These are phyloP conservation scores for Blennius ocellaris DNA, from an alignment of 2,113 vertebrate genomes.

Conservation along the genomic window DNA sequence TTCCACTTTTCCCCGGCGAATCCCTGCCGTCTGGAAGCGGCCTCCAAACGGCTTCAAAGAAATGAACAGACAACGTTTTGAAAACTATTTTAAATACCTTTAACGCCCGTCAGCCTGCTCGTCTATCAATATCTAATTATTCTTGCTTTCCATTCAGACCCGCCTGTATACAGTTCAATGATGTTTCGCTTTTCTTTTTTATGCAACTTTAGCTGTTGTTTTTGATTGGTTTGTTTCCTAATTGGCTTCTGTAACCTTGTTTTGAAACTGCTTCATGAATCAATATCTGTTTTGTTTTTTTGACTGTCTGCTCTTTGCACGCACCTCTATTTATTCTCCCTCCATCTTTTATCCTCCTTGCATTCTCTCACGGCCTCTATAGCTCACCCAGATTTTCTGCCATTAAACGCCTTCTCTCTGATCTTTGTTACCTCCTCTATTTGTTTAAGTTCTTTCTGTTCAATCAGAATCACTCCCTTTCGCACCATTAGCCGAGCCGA, in stretches of 20 bases:
- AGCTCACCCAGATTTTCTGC: constrained; percentile 41
- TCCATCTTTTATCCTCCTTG: background rate
- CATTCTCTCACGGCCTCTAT: background rate
- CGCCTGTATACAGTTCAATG: background rate
- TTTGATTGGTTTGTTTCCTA: constrained; percentile 40
- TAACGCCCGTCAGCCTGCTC: background rate
- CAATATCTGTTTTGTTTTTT: constrained; percentile 34
- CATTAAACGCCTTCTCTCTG: constrained; percentile 9
- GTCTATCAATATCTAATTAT: background rate
- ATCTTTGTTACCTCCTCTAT: constrained; percentile 31
- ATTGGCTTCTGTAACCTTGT: constrained; percentile 40
- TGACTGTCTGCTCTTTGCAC: constrained; percentile 20
- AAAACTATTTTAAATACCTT: background rate
- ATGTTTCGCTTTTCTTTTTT: background rate
- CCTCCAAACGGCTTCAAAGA: background rate
- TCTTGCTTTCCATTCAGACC: background rate
- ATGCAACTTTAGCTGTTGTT: constrained; percentile 25
- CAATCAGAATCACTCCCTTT: constrained; percentile 59
- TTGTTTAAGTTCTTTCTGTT: constrained; percentile 58
- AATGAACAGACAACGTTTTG: background rate
- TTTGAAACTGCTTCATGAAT: constrained; percentile 50
- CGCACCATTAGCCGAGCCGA: constrained; percentile 56
- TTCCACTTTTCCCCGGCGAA: background rate
- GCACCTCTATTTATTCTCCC: constrained; percentile 2
- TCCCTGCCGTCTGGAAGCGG: background rate